Base-by-base conservation (phyloP, 2,113 vertebrate genomes). In the Cynoglossus semilaevis region DNA sequence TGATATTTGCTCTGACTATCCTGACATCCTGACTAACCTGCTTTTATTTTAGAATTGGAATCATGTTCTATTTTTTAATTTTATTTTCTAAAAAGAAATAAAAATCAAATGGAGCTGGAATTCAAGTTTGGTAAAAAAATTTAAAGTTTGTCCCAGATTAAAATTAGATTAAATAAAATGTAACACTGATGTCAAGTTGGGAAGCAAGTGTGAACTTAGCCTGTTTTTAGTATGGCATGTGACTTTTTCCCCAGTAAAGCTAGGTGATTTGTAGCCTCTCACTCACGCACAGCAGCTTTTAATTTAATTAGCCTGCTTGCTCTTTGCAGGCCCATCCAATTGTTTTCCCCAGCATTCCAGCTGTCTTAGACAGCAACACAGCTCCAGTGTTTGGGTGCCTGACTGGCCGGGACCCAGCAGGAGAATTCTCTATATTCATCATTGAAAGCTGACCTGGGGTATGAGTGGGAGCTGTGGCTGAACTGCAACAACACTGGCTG, bases 371-470 rank as follows among this genome's bases (percentile, higher is more conserved):
- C 63, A 11, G 29, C 49, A 35, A n/a, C 29, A 5, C 41, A 8
- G 55, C 58, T 69, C 55, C 45, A 51, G 17, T 45, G 63, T 64
- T 61, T 35, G 1, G 2, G 51, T 49, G 41, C 51, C 59, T 71
- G 66, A 66, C 70, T 41, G 41, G 52, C 71, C 49, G 34, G 72
- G 35, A 53, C 46, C 70, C 11, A 12, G 54, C 49, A 74, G 64
- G 57, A 69, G 54, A 52, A 64, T 35, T 70, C 46, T 50, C 56
- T 48, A 73, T 79, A 73, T 75, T 81, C 78, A 69, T 79, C 36
- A 62, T 49, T 70, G 58, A 67, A 41, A 48, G 53, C 77, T 69
- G 62, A 67, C 51, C 47, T 34, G 51, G 51, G 59, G 59, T 66
- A 64, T 51, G 67, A 74, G 66, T 75, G 48, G 76, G 74, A 77